Conservation (phyloP, 2,113 vertebrate species). For the Charina bottae region DNA sequence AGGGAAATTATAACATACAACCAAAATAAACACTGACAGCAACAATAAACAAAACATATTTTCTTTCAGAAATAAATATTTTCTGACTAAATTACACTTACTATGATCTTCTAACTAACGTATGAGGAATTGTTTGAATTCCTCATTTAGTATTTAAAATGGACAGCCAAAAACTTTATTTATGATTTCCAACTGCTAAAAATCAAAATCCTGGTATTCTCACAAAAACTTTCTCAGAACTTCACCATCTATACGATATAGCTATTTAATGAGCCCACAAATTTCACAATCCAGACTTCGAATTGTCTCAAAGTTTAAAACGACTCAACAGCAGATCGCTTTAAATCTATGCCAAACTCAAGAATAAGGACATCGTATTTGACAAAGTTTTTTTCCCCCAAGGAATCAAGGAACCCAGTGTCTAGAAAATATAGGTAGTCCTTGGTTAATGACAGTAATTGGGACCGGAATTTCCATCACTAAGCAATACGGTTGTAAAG, state of each 20-base stretch:
- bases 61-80: neutral
- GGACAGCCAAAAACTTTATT: neutral
- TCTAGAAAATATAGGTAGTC: too few species aligned
- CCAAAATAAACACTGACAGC: neutral
- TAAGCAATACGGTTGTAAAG: neutral
- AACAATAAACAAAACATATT: neutral
- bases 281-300: too few species aligned
- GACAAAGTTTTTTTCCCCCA: too few species aligned
- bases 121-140: neutral
- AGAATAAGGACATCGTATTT: too few species aligned
- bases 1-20: neutral
- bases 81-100: neutral
- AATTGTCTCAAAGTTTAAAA: too few species aligned
- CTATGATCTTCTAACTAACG: neutral
- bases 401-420: too few species aligned
- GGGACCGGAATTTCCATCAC: neutral
- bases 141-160: neutral
- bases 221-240: neutral
- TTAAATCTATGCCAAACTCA: too few species aligned
- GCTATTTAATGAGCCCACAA: too few species aligned
- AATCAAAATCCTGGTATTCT: neutral
- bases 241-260: too few species aligned
- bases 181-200: neutral
- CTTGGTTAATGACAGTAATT: too few species aligned
- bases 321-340: too few species aligned